Percentiles rank a stretch among this genome's conserved stretches.
These are phyloP conservation scores for Forbesichthys agassizii DNA, from an alignment of 2,113 vertebrate genomes.

Conservation along the genomic window DNA sequence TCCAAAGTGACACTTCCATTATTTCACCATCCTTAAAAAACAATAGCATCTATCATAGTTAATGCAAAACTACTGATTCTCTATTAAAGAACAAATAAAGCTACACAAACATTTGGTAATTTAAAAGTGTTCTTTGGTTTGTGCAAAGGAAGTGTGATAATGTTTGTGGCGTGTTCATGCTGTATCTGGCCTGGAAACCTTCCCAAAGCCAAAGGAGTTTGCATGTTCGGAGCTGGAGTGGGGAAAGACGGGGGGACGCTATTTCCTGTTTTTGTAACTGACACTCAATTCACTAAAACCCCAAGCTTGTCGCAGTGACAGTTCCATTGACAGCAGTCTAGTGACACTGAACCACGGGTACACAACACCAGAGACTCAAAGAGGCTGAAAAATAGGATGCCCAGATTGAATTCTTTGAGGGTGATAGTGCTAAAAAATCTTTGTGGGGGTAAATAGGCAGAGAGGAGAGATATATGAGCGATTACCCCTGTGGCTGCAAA, in stretches of 20 bases:
- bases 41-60: too few relatives aligned
- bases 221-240: conserved; percentile 30
- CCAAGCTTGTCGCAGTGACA: conserved; percentile 42
- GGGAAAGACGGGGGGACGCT: not conserved
- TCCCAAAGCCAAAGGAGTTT: conserved; percentile 45
- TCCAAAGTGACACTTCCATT: too few relatives aligned
- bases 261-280: conserved; percentile 52
- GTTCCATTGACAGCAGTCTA: conserved; percentile 51
- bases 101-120: conserved; percentile 6
- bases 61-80: not conserved
- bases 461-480: conserved; percentile 38
- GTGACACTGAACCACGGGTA: conserved; percentile 43
- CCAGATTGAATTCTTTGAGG: conserved; percentile 46
- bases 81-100: not conserved
- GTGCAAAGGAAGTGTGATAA: conserved; percentile 36
- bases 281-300: conserved; percentile 29
- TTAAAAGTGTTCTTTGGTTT: conserved; percentile 22
- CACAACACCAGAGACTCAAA: conserved; percentile 48
- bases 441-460: conserved; percentile 23
- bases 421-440: conserved; percentile 50
- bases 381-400: conserved; percentile 37
- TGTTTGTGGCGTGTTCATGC: conserved; percentile 38
- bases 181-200: conserved; percentile 49
- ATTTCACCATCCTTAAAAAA: too few relatives aligned
- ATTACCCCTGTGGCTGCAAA: conserved; percentile 35